Evolutionary conservation across 1,140 invertebrate genomes (phyloP).

Genomic region (Leptoteleia sp.): DNA sequence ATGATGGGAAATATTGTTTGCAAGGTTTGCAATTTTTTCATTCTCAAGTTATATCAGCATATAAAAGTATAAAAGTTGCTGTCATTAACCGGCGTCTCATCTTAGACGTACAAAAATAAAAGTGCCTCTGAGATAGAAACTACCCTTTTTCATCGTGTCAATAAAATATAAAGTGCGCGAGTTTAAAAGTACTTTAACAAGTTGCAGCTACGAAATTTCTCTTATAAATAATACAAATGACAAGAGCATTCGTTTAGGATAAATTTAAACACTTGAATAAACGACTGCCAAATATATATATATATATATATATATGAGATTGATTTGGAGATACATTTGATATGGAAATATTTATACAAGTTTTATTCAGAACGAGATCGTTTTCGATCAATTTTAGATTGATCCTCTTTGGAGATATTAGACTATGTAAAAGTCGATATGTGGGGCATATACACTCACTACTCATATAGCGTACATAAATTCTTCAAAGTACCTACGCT

Average conservation of each 20-base stretch:
- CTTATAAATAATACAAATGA: slow-evolving; percentile 27
- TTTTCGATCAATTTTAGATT: slow-evolving; percentile 58
- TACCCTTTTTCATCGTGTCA: not conserved
- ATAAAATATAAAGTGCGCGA: no score
- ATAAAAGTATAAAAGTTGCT: slow-evolving; percentile 34
- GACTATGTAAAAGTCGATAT: no score
- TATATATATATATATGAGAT: no score
- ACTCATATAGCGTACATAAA: no score
- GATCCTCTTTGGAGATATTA: slow-evolving; percentile 49
- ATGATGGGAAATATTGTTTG: slow-evolving; percentile 22
- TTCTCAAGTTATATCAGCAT: slow-evolving; percentile 30
- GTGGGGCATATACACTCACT: no score
- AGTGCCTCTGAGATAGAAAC: slow-evolving; percentile 13
- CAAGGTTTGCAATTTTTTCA: slow-evolving; percentile 40
- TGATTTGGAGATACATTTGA: slow-evolving; percentile 30
- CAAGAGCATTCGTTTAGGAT: slow-evolving; percentile 23
- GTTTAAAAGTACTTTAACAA: slow-evolving; percentile 11
- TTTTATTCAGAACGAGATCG: slow-evolving; percentile 61
- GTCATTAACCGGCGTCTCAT: slow-evolving; percentile 11
- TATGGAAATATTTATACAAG: slow-evolving; percentile 43
- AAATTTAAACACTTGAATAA: slow-evolving; percentile 29
- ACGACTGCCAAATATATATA: slow-evolving; percentile 22
- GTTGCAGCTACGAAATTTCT: not conserved
- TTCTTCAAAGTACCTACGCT: no score
- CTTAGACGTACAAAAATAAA: slow-evolving; percentile 46